phyloP scores from a whole-genome alignment of 2,113 vertebrate genomes.

The Equus quagga region DNA sequence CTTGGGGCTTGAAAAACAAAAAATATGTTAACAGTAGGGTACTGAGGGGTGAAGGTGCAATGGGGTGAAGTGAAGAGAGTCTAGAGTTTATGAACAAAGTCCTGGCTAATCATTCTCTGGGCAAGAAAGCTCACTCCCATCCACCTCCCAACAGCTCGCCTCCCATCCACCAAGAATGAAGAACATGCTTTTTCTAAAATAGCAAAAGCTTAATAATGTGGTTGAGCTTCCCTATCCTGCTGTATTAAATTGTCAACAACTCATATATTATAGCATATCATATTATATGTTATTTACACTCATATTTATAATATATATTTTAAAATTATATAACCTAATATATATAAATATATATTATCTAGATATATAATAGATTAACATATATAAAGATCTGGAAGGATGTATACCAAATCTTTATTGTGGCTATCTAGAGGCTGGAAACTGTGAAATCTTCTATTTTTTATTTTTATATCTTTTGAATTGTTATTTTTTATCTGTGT shows the following conservation, averaged over 20 bases:
- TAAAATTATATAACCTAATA: neutral
- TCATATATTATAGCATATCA: neutral
- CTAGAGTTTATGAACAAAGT: neutral
- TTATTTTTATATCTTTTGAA: slow-evolving; percentile 23
- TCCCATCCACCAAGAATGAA: neutral
- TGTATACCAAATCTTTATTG: neutral
- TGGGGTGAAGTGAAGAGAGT: neutral
- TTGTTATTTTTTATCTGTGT: slow-evolving; percentile 33
- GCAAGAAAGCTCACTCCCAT: neutral
- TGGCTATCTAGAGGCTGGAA: neutral
- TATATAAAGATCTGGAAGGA: neutral
- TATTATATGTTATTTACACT: neutral
- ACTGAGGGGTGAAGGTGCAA: neutral
- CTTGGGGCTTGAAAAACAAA: neutral
- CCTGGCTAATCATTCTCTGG: neutral
- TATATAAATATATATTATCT: neutral
- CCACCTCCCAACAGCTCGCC: neutral
- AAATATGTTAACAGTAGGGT: neutral
- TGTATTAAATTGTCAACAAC: neutral
- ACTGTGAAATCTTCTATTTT: slow-evolving; percentile 1
- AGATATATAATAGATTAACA: neutral
- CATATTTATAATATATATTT: neutral
- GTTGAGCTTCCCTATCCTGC: neutral
- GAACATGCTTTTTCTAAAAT: neutral
- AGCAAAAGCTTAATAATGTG: neutral